These are phyloP conservation scores for Eledona agricola DNA, from an alignment of 2,888 invertebrate genomes.

Conservation along the genomic window DNA sequence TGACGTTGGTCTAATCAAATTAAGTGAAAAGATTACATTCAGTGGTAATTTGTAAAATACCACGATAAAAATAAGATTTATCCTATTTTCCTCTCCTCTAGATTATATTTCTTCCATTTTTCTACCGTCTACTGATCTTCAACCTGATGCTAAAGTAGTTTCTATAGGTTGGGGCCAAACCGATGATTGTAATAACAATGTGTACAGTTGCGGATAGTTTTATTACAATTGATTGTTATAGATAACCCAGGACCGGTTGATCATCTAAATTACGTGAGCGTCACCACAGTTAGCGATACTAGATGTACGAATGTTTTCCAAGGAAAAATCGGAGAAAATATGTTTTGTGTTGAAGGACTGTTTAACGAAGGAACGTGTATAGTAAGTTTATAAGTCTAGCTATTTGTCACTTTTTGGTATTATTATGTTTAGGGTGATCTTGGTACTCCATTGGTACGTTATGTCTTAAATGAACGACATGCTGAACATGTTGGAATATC, in stretches of 20 bases:
- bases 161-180: conserved; percentile 13
- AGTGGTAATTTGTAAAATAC: conserved; percentile 2
- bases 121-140: conserved; percentile 22
- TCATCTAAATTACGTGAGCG: conserved; percentile 5
- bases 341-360: conserved; percentile 11
- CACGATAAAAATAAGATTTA: no score
- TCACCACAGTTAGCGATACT: not conserved
- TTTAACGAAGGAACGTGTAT: conserved; percentile 20
- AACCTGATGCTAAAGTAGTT: conserved; percentile 8
- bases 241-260: conserved; percentile 10
- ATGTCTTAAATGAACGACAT: conserved; percentile 7
- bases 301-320: conserved; percentile 2
- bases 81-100: conserved; percentile 8
- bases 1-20: conserved; percentile 13
- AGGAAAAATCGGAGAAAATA: conserved; percentile 6
- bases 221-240: not conserved
- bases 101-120: conserved; percentile 24
- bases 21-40: conserved; percentile 3
- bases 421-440: conserved; percentile 8
- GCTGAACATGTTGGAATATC: conserved; percentile 11
- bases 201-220: not conserved
- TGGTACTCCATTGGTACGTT: conserved; percentile 6
- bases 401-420: no score
- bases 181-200: conserved; percentile 5
- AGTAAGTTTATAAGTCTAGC: not conserved